phyloP scores from a whole-genome alignment of 2,888 invertebrate genomes.

The Diogma glabrata region DNA sequence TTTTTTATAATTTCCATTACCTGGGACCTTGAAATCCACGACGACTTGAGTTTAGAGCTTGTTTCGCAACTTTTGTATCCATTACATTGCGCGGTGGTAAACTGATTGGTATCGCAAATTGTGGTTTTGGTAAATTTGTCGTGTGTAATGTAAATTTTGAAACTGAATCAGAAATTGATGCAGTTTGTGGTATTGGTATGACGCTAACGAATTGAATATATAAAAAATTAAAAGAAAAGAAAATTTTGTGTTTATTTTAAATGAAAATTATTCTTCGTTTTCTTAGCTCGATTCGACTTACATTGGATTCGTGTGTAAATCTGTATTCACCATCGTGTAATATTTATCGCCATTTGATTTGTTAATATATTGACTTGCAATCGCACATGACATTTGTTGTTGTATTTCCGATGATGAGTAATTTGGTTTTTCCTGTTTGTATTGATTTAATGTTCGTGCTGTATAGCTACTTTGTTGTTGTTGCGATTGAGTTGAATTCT shows the following conservation, averaged over 20 bases:
- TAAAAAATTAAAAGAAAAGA: no score
- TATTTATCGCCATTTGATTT: slow-evolving; percentile 14
- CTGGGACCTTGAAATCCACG: slow-evolving; percentile 32
- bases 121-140: slow-evolving; percentile 63
- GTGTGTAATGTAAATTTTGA: slow-evolving; percentile 54
- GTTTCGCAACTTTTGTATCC: slow-evolving; percentile 61
- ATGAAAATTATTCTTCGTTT: no score
- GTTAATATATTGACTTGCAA: background rate
- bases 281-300: slow-evolving; percentile 26
- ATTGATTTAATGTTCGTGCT: no score
- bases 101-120: slow-evolving; percentile 46
- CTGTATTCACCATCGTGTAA: slow-evolving; percentile 30
- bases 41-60: slow-evolving; percentile 57
- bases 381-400: slow-evolving; percentile 14
- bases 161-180: slow-evolving; percentile 32
- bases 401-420: slow-evolving; percentile 6
- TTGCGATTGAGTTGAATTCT: slow-evolving; percentile 2
- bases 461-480: no score
- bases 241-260: no score
- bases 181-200: slow-evolving; percentile 34
- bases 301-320: slow-evolving; percentile 36
- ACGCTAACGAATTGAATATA: slow-evolving; percentile 23
- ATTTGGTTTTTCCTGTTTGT: slow-evolving; percentile 12
- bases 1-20: background rate
- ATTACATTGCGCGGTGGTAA: slow-evolving; percentile 40